Conservation (phyloP, 30 jellyfish, hydroid and myxozoan genomes). For the Aurelia aurita region DNA sequence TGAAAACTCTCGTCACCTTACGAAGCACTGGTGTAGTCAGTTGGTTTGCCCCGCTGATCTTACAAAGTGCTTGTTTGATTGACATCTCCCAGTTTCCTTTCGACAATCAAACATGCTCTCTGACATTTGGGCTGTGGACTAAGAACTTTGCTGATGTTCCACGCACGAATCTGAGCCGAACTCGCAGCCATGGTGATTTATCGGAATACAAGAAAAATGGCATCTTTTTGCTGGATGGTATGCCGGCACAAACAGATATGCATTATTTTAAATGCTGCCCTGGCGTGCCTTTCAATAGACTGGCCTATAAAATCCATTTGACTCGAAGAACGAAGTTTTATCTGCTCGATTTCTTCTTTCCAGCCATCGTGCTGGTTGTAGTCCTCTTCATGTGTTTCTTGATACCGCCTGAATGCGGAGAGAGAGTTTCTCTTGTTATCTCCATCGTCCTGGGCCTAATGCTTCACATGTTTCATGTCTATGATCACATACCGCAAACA, state of each 20-base stretch:
- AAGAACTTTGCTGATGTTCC: background rate
- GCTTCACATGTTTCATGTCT: constrained; percentile 36
- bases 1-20: constrained; percentile 45
- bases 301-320: constrained; percentile 27
- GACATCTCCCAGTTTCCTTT: constrained; percentile 53
- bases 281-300: constrained; percentile 41
- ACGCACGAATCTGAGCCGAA: constrained; percentile 28
- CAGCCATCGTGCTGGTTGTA: constrained; percentile 18
- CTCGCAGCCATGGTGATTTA: constrained; percentile 31
- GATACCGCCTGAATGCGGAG: constrained; percentile 70
- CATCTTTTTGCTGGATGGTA: constrained; percentile 37
- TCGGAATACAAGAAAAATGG: constrained; percentile 38
- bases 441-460: constrained; percentile 41
- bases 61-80: constrained; percentile 47
- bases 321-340: constrained; percentile 55
- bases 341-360: constrained; percentile 41
- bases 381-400: constrained; percentile 29
- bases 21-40: constrained; percentile 21
- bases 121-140: constrained; percentile 65
- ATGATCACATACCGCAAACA: constrained; percentile 58
- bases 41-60: constrained; percentile 62
- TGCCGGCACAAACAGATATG: constrained; percentile 40
- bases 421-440: constrained; percentile 41
- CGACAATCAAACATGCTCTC: constrained; percentile 63
- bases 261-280: constrained; percentile 52